These are phyloP conservation scores for Chamaetylas fuelleborni DNA, from an alignment of 2,113 vertebrate genomes.

Conservation along the genomic window DNA sequence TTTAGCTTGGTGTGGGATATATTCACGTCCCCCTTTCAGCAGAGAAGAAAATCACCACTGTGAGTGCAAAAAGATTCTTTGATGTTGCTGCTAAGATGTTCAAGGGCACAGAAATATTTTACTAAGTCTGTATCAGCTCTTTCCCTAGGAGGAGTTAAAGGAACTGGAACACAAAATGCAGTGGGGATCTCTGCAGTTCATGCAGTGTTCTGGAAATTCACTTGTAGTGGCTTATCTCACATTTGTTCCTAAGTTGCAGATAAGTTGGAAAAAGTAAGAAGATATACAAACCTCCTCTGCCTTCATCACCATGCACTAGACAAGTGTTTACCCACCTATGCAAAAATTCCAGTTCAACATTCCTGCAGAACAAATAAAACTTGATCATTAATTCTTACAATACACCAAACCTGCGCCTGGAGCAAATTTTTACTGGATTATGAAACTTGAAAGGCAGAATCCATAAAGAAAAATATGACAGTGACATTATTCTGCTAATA, in stretches of 20 bases:
- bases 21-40: background rate
- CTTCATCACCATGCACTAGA: background rate
- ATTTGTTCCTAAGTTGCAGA: background rate
- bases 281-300: background rate
- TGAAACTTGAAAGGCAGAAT: constrained; percentile 1
- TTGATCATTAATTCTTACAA: background rate
- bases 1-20: background rate
- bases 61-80: background rate
- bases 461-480: background rate
- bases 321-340: background rate
- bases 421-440: constrained; percentile 2
- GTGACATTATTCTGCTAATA: background rate
- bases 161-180: background rate
- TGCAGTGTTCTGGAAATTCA: background rate
- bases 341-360: background rate
- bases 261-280: background rate
- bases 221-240: background rate
- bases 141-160: background rate
- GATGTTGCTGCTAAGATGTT: background rate
- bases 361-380: background rate
- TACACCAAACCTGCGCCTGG: background rate
- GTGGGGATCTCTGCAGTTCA: background rate
- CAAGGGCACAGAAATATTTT: background rate
- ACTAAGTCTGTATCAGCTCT: background rate
- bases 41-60: fast-evolving